phyloP scores from a whole-genome alignment of 53 echinoderm and acorn worm species.

The Apostichopus leukothele region DNA sequence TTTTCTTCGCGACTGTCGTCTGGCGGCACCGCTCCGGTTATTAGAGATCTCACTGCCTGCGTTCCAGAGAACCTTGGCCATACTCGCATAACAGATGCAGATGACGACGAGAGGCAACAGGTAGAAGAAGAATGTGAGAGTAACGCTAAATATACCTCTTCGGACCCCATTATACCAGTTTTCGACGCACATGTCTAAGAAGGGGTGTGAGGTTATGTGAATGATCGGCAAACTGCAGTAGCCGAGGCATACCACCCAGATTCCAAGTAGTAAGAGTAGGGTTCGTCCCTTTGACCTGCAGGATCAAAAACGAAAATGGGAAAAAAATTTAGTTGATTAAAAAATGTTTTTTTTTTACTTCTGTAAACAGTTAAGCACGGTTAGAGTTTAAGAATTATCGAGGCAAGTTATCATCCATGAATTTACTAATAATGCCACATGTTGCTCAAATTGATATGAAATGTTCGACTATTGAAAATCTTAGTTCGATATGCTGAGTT shows the following conservation, averaged over 20 bases:
- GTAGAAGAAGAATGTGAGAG: constrained; percentile 78
- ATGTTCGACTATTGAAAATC: too few relatives aligned
- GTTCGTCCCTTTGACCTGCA: constrained; percentile 75
- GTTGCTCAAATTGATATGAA: too few relatives aligned
- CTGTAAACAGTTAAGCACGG: too few relatives aligned
- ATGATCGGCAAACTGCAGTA: constrained; percentile 49
- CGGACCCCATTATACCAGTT: constrained; percentile 54
- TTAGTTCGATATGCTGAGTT: too few relatives aligned
- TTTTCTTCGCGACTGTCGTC: constrained; percentile 77
- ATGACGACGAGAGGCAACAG: constrained; percentile 70
- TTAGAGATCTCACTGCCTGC: constrained; percentile 66
- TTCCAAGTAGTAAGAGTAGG: constrained; percentile 53
- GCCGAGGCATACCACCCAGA: constrained; percentile 70
- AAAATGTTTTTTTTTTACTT: too few relatives aligned
- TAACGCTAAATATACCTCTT: constrained; percentile 58
- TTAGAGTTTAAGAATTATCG: too few relatives aligned
- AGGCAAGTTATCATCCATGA: too few relatives aligned
- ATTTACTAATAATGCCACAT: too few relatives aligned
- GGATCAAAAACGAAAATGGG: neutral
- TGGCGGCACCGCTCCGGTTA: constrained; percentile 62
- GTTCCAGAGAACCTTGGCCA: constrained; percentile 79
- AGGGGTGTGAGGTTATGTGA: neutral
- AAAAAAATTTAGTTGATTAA: too few relatives aligned
- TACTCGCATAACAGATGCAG: constrained; percentile 75
- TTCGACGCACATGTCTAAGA: constrained; percentile 60